A percentile compares a stretch with the other conserved stretches of the same genome.
Evolutionary conservation across 2,113 vertebrate genomes (phyloP).

Genomic region (Empidonax alnorum): DNA sequence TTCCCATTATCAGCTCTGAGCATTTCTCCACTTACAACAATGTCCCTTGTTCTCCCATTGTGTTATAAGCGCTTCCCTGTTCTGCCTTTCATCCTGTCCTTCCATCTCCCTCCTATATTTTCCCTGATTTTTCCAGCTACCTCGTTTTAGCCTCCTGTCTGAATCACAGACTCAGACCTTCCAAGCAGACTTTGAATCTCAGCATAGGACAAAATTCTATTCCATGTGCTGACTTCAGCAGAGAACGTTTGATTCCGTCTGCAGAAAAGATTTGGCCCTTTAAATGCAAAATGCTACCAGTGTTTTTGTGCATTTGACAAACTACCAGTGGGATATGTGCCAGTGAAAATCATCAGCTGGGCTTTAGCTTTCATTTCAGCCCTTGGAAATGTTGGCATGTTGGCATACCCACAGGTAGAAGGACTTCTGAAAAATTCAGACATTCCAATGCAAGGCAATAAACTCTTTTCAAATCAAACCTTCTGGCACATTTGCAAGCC

Average conservation of each 20-base stretch:
- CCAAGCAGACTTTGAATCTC: neutral
- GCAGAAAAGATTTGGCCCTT: neutral
- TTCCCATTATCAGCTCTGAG: neutral
- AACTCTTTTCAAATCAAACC: neutral
- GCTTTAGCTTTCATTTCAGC: neutral
- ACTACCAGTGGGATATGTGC: neutral
- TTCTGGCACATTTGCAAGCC: neutral
- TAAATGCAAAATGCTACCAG: neutral
- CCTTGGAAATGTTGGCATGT: neutral
- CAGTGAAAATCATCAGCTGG: neutral
- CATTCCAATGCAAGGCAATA: neutral
- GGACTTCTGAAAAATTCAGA: neutral
- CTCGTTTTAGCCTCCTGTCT: neutral
- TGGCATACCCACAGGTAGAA: neutral
- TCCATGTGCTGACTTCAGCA: neutral
- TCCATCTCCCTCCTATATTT: neutral
- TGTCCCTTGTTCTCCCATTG: neutral
- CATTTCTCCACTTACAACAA: neutral
- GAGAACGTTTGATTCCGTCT: neutral
- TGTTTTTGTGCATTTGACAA: neutral
- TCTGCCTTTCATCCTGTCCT: neutral
- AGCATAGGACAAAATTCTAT: neutral
- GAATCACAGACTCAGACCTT: neutral
- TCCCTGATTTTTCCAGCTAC: neutral
- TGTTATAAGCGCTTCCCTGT: neutral